Evolutionary conservation across 2,888 invertebrate genomes (phyloP).

Genomic region (Aporophyla nigra): DNA sequence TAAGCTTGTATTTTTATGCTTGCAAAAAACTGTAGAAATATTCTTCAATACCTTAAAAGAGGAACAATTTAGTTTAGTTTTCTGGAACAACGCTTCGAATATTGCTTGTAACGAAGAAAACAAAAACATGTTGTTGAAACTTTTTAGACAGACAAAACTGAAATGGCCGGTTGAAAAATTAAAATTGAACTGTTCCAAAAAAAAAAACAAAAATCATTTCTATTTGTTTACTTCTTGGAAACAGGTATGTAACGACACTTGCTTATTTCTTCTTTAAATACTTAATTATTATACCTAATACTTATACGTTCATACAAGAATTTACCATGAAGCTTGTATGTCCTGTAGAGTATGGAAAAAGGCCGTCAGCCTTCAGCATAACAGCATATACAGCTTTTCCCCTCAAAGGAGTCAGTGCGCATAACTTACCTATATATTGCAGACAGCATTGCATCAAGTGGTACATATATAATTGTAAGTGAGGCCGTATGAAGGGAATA

Average conservation of each 20-base stretch:
- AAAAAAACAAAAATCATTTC: background rate
- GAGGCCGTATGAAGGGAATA: background rate
- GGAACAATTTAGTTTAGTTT: background rate
- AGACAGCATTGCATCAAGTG: background rate
- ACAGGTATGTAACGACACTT: background rate
- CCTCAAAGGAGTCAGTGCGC: background rate
- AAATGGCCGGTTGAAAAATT: background rate
- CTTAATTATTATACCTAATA: background rate
- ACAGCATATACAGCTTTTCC: background rate
- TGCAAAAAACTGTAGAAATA: background rate
- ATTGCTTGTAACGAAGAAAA: background rate
- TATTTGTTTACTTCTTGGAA: background rate
- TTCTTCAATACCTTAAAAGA: background rate
- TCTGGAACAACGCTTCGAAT: background rate
- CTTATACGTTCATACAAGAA: background rate
- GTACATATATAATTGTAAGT: background rate
- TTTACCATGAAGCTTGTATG: background rate
- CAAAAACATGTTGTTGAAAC: background rate
- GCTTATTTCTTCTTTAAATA: background rate
- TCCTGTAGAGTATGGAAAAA: background rate
- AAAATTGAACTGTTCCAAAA: background rate
- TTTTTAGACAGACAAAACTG: background rate
- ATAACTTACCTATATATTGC: background rate
- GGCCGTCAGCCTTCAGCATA: background rate
- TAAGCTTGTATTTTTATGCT: background rate